Evolutionary conservation across 2,797 vertebrate genomes (phyloP).

Genomic region (Pangasius mekongensis): DNA sequence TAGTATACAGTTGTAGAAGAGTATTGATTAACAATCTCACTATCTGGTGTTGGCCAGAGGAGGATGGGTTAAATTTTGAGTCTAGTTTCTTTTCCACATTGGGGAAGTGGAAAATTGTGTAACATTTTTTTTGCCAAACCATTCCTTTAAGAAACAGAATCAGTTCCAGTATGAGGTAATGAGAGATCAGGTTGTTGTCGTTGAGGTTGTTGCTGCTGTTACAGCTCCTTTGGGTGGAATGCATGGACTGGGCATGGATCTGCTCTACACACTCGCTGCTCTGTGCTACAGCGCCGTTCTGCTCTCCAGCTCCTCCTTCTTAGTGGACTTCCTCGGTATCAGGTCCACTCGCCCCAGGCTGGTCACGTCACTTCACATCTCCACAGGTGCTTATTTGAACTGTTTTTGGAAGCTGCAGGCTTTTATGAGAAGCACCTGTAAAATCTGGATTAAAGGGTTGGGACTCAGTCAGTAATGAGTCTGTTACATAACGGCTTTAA

Average conservation of each 20-base stretch:
- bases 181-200: background rate
- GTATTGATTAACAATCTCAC: background rate
- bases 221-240: conserved; percentile 60
- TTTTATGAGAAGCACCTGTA: background rate
- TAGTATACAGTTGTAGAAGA: background rate
- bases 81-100: background rate
- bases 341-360: conserved; percentile 45
- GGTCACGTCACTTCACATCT: conserved; percentile 47
- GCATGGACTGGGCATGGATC: conserved; percentile 50
- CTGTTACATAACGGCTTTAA: background rate
- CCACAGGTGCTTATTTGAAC: conserved; percentile 55
- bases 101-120: background rate
- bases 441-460: background rate
- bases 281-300: conserved; percentile 64
- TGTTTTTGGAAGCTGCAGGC: background rate
- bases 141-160: background rate
- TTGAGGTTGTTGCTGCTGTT: background rate
- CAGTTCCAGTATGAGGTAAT: background rate
- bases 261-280: conserved; percentile 54
- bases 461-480: background rate
- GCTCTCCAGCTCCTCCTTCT: conserved; percentile 59
- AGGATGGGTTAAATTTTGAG: background rate
- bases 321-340: conserved; percentile 62
- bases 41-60: background rate
- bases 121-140: background rate